Conservation (phyloP, 2,888 invertebrate genomes). For the Trachelus troglodyta region DNA sequence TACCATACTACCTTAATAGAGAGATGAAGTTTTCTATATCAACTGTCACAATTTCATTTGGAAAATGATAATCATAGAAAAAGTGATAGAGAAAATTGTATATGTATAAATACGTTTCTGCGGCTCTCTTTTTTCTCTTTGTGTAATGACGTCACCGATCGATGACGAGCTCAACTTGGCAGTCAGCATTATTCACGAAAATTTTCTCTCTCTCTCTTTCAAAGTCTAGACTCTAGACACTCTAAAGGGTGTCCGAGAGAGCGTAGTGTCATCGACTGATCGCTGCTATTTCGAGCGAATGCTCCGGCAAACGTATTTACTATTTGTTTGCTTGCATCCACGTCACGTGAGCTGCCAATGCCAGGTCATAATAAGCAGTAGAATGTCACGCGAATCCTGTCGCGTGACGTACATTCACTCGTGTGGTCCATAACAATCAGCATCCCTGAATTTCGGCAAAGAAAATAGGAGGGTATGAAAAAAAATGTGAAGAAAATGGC, state of each 20-base stretch:
- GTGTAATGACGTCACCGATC: conserved; percentile 36
- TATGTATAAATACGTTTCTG: background rate
- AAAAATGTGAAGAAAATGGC: background rate
- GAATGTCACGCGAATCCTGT: conserved; percentile 16
- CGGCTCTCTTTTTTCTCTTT: background rate
- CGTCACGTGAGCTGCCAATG: conserved; percentile 35
- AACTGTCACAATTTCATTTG: background rate
- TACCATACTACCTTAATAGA: background rate
- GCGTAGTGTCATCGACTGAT: conserved; percentile 51
- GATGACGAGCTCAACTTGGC: conserved; percentile 37
- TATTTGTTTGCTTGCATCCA: conserved; percentile 37
- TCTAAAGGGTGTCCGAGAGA: background rate
- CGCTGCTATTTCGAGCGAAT: conserved; percentile 44
- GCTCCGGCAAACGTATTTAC: conserved; percentile 33
- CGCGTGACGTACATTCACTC: background rate
- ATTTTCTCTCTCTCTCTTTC: conserved; percentile 8
- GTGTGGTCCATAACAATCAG: background rate
- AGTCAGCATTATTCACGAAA: conserved; percentile 29
- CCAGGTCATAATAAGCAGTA: background rate
- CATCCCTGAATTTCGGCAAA: background rate
- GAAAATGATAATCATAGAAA: background rate
- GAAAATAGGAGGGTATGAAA: background rate
- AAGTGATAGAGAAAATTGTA: background rate
- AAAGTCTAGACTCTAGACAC: conserved; percentile 2
- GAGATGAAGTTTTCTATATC: background rate